Evolutionary conservation across 2,113 vertebrate genomes (phyloP).

Genomic region (Rhinichthys klamathensis): DNA sequence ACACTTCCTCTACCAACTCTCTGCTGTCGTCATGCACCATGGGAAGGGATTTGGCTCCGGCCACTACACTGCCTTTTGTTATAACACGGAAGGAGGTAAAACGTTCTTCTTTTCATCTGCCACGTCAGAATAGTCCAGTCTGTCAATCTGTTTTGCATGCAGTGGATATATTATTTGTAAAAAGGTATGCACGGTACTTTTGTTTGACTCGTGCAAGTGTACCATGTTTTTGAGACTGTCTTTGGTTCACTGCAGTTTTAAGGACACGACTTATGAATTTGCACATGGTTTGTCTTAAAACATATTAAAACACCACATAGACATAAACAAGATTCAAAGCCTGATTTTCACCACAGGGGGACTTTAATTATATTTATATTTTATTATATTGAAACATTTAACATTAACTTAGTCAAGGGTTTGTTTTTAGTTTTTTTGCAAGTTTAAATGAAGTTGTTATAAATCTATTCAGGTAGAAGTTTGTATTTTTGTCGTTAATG

Average conservation of each 20-base stretch:
- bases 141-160: neutral
- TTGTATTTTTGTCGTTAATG: neutral
- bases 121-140: neutral
- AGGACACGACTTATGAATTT: too few species aligned
- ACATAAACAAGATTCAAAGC: too few species aligned
- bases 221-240: neutral
- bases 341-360: too few species aligned
- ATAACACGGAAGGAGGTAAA: constrained; percentile 99
- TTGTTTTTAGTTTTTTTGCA: too few species aligned
- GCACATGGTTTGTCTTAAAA: too few species aligned
- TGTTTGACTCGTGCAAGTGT: neutral
- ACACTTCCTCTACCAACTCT: constrained; percentile 95
- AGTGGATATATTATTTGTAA: neutral
- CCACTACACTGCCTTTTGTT: constrained; percentile 99
- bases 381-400: too few species aligned
- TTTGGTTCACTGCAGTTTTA: too few species aligned
- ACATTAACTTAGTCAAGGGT: too few species aligned
- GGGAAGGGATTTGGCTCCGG: constrained; percentile 99
- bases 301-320: too few species aligned
- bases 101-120: neutral
- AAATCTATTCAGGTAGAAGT: too few species aligned
- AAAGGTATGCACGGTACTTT: neutral
- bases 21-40: constrained; percentile 98
- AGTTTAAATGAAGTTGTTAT: too few species aligned
- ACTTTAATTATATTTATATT: too few species aligned